Evolutionary conservation across 2,797 vertebrate species (phyloP).

Genomic region (Myoxocephalus aenaeus): DNA sequence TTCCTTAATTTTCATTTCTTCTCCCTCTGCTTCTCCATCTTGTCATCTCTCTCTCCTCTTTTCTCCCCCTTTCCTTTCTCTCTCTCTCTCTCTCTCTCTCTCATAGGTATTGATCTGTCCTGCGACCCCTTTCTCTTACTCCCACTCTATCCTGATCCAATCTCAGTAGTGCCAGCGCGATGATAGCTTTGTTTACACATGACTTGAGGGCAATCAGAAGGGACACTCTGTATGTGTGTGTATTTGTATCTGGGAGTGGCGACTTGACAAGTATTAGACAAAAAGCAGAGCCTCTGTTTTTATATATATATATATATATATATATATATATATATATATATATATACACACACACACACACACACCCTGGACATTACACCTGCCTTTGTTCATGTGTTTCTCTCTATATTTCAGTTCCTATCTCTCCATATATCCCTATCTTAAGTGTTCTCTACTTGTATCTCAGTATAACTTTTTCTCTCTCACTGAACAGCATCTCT

Average conservation of each 20-base stretch:
- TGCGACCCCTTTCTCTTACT: constrained; percentile 31
- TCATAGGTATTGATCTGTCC: constrained; percentile 49
- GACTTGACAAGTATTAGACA: constrained; percentile 38
- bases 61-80: too few relatives aligned
- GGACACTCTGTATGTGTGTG: constrained; percentile 4
- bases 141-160: constrained; percentile 45
- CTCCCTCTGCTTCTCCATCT: neutral
- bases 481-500: neutral
- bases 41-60: neutral
- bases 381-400: neutral
- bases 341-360: neutral
- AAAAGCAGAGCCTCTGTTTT: constrained; percentile 8
- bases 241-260: neutral
- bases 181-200: constrained; percentile 65
- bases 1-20: neutral
- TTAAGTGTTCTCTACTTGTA: neutral
- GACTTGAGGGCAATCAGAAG: constrained; percentile 45
- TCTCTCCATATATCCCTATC: neutral
- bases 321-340: neutral
- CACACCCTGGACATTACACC: neutral
- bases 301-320: neutral
- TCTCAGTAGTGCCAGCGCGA: constrained; percentile 53
- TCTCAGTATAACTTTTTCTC: neutral
- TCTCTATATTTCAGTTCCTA: neutral
- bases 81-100: constrained; percentile 14